phyloP scores from a whole-genome alignment of 35 echinoderm and acorn worm genomes.

The Amphiura filiformis region DNA sequence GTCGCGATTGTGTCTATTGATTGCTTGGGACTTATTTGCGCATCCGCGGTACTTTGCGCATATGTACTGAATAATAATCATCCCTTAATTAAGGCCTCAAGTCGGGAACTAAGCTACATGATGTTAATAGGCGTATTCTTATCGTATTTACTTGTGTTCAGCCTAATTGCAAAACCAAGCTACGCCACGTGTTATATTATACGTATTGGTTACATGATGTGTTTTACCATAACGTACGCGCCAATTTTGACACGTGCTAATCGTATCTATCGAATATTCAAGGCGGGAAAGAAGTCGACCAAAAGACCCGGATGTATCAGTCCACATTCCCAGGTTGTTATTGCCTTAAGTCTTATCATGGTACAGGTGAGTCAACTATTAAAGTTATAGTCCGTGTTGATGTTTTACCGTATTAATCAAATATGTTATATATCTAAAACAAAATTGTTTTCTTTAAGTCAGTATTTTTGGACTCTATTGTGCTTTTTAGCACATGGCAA shows the following conservation, averaged over 20 bases:
- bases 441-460: too few relatives aligned
- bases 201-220: too few relatives aligned
- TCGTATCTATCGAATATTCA: conserved; percentile 80
- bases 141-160: background rate
- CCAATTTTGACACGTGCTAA: conserved; percentile 64
- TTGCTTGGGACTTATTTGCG: conserved; percentile 6
- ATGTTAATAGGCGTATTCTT: conserved; percentile 69
- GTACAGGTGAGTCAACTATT: conserved; percentile 76
- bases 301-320: too few relatives aligned
- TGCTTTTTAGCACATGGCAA: too few relatives aligned
- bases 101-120: conserved; percentile 73
- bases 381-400: too few relatives aligned
- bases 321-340: too few relatives aligned
- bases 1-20: conserved; percentile 23
- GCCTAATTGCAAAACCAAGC: background rate
- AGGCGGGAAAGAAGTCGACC: conserved; percentile 54
- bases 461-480: too few relatives aligned
- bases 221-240: conserved; percentile 63
- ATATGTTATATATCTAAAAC: too few relatives aligned
- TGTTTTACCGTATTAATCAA: too few relatives aligned
- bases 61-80: conserved; percentile 43
- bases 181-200: too few relatives aligned
- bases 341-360: conserved; percentile 38
- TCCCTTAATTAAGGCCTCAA: conserved; percentile 74
- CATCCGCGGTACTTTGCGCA: background rate